Percentiles rank a stretch among this genome's conserved stretches.
Conservation (phyloP, 2,113 vertebrate genomes). For the Delphinus delphis region DNA sequence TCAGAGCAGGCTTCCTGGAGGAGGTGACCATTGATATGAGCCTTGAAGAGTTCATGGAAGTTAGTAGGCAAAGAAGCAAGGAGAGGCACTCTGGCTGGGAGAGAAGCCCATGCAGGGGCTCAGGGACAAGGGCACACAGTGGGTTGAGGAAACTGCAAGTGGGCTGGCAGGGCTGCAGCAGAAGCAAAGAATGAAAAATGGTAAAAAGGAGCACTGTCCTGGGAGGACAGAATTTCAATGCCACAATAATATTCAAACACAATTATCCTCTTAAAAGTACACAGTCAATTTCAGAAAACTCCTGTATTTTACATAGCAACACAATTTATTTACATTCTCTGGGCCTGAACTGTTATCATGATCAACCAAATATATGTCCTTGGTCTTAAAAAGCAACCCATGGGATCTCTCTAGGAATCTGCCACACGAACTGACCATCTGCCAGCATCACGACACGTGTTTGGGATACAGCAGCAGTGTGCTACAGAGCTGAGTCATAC, state of each 20-base stretch:
- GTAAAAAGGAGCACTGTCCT: neutral
- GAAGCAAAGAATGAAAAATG: neutral
- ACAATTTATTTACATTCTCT: neutral
- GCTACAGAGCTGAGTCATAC: too few relatives aligned
- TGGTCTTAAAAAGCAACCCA: neutral
- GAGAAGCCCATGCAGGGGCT: neutral
- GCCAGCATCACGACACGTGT: neutral
- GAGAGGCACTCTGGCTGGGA: neutral
- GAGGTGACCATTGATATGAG: neutral
- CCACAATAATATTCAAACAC: neutral
- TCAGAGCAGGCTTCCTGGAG: neutral
- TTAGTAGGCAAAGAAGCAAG: neutral
- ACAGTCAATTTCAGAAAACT: constrained; percentile 15
- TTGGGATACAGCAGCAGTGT: neutral
- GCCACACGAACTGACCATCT: neutral
- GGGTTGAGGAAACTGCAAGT: neutral
- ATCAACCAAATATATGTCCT: neutral
- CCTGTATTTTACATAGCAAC: neutral
- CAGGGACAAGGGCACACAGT: accelerated
- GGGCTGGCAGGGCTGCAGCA: neutral
- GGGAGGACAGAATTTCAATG: neutral
- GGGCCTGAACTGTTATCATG: neutral
- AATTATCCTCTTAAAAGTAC: neutral
- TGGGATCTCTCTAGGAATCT: neutral
- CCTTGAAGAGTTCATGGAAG: neutral